A percentile compares a stretch with the other conserved stretches of the same genome.
Conservation (phyloP, 2,797 vertebrate species). For the Peromyscus eremicus region DNA sequence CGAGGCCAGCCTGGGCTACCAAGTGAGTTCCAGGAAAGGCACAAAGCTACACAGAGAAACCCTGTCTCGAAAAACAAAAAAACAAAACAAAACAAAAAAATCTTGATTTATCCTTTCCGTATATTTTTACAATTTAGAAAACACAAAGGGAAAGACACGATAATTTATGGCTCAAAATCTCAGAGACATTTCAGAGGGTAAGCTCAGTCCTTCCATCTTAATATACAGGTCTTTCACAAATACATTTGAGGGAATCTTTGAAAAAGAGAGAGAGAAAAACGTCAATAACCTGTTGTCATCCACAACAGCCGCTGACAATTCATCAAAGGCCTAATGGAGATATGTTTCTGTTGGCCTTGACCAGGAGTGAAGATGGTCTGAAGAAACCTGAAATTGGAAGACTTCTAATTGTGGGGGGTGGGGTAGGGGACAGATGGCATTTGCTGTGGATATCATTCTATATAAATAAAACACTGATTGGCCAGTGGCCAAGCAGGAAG, state of each 20-base stretch:
- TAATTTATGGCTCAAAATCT: neutral
- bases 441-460: too few species aligned
- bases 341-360: neutral
- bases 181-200: fast-evolving
- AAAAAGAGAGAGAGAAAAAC: neutral
- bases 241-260: neutral
- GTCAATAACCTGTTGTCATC: neutral
- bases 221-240: fast-evolving
- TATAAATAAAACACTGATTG: too few species aligned
- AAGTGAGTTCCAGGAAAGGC: too few species aligned
- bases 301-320: slow-evolving; percentile 47
- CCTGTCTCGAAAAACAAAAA: too few species aligned
- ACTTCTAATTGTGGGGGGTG: neutral
- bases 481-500: too few species aligned
- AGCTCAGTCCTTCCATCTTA: neutral
- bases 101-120: neutral
- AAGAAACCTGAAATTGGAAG: neutral
- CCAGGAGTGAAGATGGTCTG: neutral
- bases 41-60: too few species aligned
- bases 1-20: too few species aligned
- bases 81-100: too few species aligned
- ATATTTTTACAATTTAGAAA: neutral
- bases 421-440: neutral
- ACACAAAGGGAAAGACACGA: neutral
- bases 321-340: neutral